Evolutionary conservation across 2,113 vertebrate species (phyloP), one percentile per base, ranked within the genome.

Genomic region (Chlamydotis undulata): DNA sequence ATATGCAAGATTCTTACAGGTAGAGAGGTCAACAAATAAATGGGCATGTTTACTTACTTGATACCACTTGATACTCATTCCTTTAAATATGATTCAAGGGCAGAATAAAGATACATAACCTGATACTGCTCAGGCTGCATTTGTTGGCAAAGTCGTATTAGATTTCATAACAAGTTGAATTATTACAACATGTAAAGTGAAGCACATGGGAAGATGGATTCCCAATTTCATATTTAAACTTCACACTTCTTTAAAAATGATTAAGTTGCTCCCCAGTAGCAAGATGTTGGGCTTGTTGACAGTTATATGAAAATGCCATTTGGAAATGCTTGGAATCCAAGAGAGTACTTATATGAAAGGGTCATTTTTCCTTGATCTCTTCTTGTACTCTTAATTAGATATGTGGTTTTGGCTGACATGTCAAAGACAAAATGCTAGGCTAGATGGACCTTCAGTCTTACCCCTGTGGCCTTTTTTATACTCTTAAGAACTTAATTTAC

Each of bases 381-480:
- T 73, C 25, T 68, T 52, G 8, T 59, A 14, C 23, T 65, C 16
- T 47, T 69, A 39, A 9, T 33, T 61, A n/a, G 29, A 21, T 33
- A 47, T 45, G n/a, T 73, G 12, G 0, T 41, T 74, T 65, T 69
- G 17, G 9, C 11, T 49, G 24, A 10, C 5, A 1, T n/a, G 21
- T 61, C 7, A 65, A 64, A 92, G 41, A 0, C 5, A 67, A 90
- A 74, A 55, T 70, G 23, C n/a, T 65, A 64, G 10, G 17, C 13
- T 82, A 43, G 5, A 65, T 33, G 11, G 14, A 76, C 24, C 31
- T 84, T 87, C 16, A 69, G 23, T 77, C 4, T 80, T 87, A 23
- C 2, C 6, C 2, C 2, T 69, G 31, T 56, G 6, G 7, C 2
- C 4, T 3, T 60, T 84, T 90, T n/a, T 31, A 12, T 29, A 5